Base-by-base conservation (phyloP, 2,797 vertebrate species). In the Oceanodroma leucorhoa region DNA sequence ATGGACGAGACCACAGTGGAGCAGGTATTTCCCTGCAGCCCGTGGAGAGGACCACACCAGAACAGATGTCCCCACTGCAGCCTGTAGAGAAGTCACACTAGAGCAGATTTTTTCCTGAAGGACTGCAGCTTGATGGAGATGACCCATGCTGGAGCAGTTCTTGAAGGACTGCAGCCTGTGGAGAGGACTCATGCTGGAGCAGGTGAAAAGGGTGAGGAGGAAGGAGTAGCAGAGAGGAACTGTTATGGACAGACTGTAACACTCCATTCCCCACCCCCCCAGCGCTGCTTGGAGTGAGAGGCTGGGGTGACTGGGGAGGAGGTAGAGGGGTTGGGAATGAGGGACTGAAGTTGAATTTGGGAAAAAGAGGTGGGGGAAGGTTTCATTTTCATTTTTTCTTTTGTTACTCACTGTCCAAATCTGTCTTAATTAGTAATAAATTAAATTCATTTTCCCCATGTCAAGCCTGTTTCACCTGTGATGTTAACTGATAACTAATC, bases 251-350 rank as follows among this genome's bases (percentile, higher is more conserved):
- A n/a, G 17, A 20, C 9, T 64, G 17, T 26, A 45, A 54, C 16
- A 40, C 0, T 2, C 10, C 3, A 7, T 50, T 81, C 9, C 9
- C 5, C 9, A 41, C 14, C 8, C 23, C 38, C 5, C 0, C 9
- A 18, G 24, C 3, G 6, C 18, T 54, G 30, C 22, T 32, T 13
- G 21, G 23, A 5, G 20, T 32, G 4, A 0, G 0, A 36, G 23
- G 41, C 9, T 13, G 22, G 6, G 9, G 4, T 29, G 61, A 27
- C 30, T 27, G 41, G 12, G 18, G 16, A 81, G 11, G 16, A 54
- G 14, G 6, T 26, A 45, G 10, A 72, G 16, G 22, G 23, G 7
- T 10, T 57, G 24, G 18, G 32, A 64, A 6, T 34, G 24, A 70
- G 24, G 14, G 19, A 30, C 2, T 87, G 22, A 27, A 65, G n/a